These are phyloP conservation scores for Scolopax bukidnonensis DNA, from an alignment of 2,797 vertebrate genomes.

Conservation along the genomic window DNA sequence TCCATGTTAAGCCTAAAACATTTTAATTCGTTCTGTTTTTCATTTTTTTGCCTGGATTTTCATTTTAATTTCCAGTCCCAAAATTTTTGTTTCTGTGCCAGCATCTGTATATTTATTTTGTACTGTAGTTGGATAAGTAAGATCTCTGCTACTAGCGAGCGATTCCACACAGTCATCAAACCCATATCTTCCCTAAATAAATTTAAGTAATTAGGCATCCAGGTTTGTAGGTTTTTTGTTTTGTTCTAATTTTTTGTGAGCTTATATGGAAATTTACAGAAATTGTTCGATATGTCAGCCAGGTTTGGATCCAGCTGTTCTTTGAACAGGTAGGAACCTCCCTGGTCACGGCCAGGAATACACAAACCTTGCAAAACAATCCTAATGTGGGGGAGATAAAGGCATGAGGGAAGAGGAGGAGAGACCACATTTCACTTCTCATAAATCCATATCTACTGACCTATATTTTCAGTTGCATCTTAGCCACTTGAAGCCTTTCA, in stretches of 20 bases:
- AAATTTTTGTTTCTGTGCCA: constrained; percentile 53
- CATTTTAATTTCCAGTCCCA: constrained; percentile 52
- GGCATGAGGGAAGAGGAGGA: not conserved
- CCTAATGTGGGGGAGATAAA: not conserved
- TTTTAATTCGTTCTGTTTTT: constrained; percentile 42
- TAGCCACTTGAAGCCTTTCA: not conserved
- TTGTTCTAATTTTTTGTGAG: not conserved
- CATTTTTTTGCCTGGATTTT: constrained; percentile 26
- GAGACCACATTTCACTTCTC: not conserved
- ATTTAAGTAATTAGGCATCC: constrained; percentile 20
- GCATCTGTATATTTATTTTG: constrained; percentile 67
- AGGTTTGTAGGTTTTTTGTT: not conserved
- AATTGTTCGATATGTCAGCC: not conserved
- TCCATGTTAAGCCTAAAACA: not conserved
- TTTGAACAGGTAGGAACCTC: not conserved
- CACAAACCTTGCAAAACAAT: not conserved
- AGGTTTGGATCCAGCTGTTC: not conserved
- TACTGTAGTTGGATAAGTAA: constrained; percentile 50
- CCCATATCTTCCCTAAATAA: not conserved
- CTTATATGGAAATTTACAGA: constrained; percentile 11
- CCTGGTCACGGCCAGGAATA: not conserved
- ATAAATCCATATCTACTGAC: not conserved
- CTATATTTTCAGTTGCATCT: not conserved
- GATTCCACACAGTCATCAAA: constrained; percentile 42
- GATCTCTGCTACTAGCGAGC: constrained; percentile 39